These are phyloP conservation scores for Leuciscus waleckii DNA, from an alignment of 2,797 vertebrate genomes.

Conservation along the genomic window DNA sequence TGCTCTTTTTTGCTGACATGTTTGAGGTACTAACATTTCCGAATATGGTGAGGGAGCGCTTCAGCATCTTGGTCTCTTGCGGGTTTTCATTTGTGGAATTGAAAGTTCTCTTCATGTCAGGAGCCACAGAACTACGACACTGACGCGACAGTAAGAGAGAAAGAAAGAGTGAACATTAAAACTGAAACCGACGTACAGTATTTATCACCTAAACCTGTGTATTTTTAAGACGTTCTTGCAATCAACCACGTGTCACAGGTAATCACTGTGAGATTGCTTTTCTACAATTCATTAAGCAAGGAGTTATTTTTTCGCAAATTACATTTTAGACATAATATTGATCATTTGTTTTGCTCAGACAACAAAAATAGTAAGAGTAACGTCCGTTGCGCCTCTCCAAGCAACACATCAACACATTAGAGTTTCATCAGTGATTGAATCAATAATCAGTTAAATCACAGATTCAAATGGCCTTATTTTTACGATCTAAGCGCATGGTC, in stretches of 20 bases:
- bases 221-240: not conserved
- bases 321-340: too few relatives aligned
- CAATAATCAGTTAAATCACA: not conserved
- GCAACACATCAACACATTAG: not conserved
- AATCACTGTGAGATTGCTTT: not conserved
- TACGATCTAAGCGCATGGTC: too few relatives aligned
- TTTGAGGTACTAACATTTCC: slow-evolving; percentile 64
- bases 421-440: not conserved
- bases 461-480: not conserved
- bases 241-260: not conserved
- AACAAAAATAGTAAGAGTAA: too few relatives aligned
- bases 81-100: slow-evolving; percentile 56
- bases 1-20: slow-evolving; percentile 28
- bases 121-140: slow-evolving; percentile 34
- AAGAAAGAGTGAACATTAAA: not conserved
- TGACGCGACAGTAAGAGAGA: not conserved
- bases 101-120: slow-evolving; percentile 59
- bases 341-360: too few relatives aligned
- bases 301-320: not conserved
- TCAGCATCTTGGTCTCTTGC: slow-evolving; percentile 66
- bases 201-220: not conserved
- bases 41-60: slow-evolving; percentile 68
- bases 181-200: not conserved
- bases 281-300: not conserved
- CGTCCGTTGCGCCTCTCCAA: not conserved